These are phyloP conservation scores for Polydrusus cervinus DNA, from an alignment of 2,888 invertebrate species.

Conservation along the genomic window DNA sequence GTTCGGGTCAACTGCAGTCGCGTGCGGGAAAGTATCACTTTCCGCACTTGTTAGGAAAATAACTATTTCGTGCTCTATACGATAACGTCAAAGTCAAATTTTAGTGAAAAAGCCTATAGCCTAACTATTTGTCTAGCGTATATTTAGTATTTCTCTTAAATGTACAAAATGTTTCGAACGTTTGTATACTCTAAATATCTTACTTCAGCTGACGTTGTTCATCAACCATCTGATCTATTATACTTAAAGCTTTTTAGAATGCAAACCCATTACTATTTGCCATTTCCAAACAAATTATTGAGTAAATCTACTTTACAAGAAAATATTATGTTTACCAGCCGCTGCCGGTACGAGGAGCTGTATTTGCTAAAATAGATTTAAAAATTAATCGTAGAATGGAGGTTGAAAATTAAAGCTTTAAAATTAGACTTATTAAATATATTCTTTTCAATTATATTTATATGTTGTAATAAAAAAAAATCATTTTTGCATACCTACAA, in stretches of 20 bases:
- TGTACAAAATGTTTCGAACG: not conserved
- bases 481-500: too few relatives aligned
- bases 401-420: not conserved
- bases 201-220: conserved; percentile 12
- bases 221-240: conserved; percentile 38
- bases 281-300: conserved; percentile 28
- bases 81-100: too few relatives aligned
- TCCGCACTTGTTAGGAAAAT: too few relatives aligned
- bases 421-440: too few relatives aligned
- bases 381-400: not conserved
- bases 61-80: too few relatives aligned
- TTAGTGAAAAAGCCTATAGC: too few relatives aligned
- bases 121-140: too few relatives aligned
- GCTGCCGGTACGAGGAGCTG: conserved; percentile 6
- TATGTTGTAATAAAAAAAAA: too few relatives aligned
- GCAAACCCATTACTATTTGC: conserved; percentile 20
- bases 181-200: conserved; percentile 15
- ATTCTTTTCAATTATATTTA: too few relatives aligned
- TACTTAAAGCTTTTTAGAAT: conserved; percentile 21
- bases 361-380: not conserved
- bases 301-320: conserved; percentile 9
- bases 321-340: not conserved
- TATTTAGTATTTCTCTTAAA: too few relatives aligned
- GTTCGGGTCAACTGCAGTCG: too few relatives aligned
- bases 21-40: too few relatives aligned